Evolutionary conservation across 2,888 invertebrate genomes (phyloP), one percentile per base, ranked within the genome.

Genomic region (Trichopoda pennipes): DNA sequence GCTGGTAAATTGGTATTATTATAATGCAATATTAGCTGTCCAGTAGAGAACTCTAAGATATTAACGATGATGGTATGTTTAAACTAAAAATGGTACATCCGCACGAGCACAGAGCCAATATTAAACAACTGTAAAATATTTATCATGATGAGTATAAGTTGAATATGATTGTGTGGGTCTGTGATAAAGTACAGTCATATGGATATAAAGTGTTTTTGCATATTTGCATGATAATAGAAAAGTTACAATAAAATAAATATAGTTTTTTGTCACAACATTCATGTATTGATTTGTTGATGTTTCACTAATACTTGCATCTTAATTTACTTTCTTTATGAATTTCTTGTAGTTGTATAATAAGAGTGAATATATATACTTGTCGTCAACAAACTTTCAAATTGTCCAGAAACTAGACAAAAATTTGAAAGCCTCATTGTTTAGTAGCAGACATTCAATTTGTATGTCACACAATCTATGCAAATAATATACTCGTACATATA

Each of bases 321-420:
- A 9, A 23, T n/a, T 38, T 12, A 28, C 14, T 55, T 17, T 6
- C 14, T 49, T 19, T 2, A 7, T 19, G 4, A 49, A n/a, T 49
- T 8, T 12, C 69, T 58, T 69, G 38, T 58, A 23, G 10, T 53
- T 47, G 38, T 51, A 23, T 17, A 53, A 69, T 53, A 69, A 73
- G 69, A 58, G 17, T 64, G 63, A 69, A 70, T 58, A 17, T 38
- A 38, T 35, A 35, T 35, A 38, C 38, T 38, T 12, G 38, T 38
- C 10, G 69, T 51, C 60, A 58, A 69, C 58, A 81, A 69, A 77
- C 69, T 74, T 64, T 81, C 55, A 70, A 81, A 81, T 81, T 74
- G 73, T 60, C 78, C 78, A 78, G 77, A 81, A 81, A 58, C 38
- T 51, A 66, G 64, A 74, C 74, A 78, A 78, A 28, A 47, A 53